Base-by-base conservation (phyloP, 1,140 invertebrate species). In the Bombus breviceps region DNA sequence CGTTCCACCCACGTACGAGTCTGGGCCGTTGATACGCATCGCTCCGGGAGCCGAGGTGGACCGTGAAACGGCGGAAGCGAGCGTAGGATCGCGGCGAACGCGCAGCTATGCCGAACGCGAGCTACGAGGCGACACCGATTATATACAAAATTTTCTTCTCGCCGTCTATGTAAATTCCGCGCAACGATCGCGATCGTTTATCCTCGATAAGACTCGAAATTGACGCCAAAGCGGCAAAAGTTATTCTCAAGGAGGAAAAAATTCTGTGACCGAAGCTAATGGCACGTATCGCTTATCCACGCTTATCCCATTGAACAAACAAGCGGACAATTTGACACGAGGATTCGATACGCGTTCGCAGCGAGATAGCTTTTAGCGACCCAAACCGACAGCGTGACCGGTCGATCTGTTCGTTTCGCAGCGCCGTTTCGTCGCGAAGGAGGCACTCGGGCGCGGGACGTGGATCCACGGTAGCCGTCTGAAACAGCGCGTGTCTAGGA, bases 31-130 rank as follows among this genome's bases (percentile, higher is more conserved):
- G 86, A 86, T 86, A 86, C 8, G 37, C 73, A 83, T 73, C 79
- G 66, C 37, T 62, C 43, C 73, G 75, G 47, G 66, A 80, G 85
- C 68, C 81, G 64, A 77, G 85, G 85, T 47, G 71, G 62, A 76
- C 32, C 77, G 62, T 80, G 77, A 69, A 80, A 80, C 64, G 43
- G 62, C 64, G 77, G 64, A 80, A 80, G 64, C n/a, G 41, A n/a
- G 77, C 62, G 62, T 41, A 75, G 66, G 28, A 43, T 41, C 69
- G 69, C 69, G 69, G 13, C 39, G 39, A 12, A 62, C 59, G 62
- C 73, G 62, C 6, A 71, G 39, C 47, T 74, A 86, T 79, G 57
- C 59, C 47, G 86, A 69, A 85, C 34, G 57, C 68, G 25, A 41
- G 28, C n/a, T 59, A 34, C 81, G 8, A 34, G 8, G 18, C 15